These are phyloP conservation scores for Gymnocephalus cernua DNA, from an alignment of 2,113 vertebrate species.

Conservation along the genomic window DNA sequence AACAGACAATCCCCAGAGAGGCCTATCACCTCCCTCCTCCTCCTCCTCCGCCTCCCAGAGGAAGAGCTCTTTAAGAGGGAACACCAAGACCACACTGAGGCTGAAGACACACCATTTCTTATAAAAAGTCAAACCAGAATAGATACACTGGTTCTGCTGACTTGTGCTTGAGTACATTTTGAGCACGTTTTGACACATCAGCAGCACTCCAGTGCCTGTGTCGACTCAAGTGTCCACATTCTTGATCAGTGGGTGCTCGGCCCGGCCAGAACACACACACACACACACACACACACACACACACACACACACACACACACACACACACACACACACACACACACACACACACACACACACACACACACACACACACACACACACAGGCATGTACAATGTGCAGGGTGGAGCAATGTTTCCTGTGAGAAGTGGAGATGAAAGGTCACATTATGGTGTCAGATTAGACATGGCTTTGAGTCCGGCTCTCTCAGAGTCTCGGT, in stretches of 20 bases:
- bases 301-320: constrained; percentile 40
- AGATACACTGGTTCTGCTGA: constrained; percentile 58
- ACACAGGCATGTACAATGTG: constrained; percentile 31
- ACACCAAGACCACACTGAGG: constrained; percentile 56
- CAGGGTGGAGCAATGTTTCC: constrained; percentile 64
- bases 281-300: constrained; percentile 37
- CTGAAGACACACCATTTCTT: constrained; percentile 52
- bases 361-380: constrained; percentile 42
- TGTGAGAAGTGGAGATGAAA: constrained; percentile 74
- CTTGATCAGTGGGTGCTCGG: constrained; percentile 49
- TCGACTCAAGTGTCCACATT: constrained; percentile 75
- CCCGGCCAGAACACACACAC: constrained; percentile 17
- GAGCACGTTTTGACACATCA: constrained; percentile 73
- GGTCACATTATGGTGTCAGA: constrained; percentile 76
- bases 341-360: constrained; percentile 19
- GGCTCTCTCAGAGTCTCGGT: constrained; percentile 51
- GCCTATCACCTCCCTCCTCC: constrained; percentile 51
- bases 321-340: constrained; percentile 34
- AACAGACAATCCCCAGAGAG: constrained; percentile 75
- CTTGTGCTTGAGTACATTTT: constrained; percentile 6
- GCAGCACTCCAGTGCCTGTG: constrained; percentile 65
- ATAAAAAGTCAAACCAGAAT: constrained; percentile 54
- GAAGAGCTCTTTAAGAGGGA: constrained; percentile 57
- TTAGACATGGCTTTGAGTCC: constrained; percentile 67
- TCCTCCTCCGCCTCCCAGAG: constrained; percentile 36